phyloP scores from a whole-genome alignment of 2,797 vertebrate species.

The Nyctalus aviator region DNA sequence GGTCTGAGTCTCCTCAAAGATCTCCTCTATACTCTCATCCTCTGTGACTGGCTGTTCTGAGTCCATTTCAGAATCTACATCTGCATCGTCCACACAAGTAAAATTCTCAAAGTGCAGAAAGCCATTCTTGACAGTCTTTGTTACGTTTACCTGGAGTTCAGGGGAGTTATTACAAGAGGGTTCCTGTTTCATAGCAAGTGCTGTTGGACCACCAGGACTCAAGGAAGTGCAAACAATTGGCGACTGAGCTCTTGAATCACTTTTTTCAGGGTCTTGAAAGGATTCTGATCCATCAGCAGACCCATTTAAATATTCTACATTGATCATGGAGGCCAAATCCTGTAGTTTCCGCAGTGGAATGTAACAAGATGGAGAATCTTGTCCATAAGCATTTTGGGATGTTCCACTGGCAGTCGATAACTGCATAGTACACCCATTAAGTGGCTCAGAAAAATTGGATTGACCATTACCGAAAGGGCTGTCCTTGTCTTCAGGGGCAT shows the following conservation, averaged over 20 bases:
- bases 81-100: constrained; percentile 83
- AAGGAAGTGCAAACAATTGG: constrained; percentile 82
- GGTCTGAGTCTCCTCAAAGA: constrained; percentile 82
- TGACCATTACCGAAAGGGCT: constrained; percentile 90
- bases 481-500: constrained; percentile 88
- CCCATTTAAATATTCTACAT: constrained; percentile 89
- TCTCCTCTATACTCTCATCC: constrained; percentile 82
- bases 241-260: constrained; percentile 82
- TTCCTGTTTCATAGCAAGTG: constrained; percentile 80
- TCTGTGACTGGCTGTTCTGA: constrained; percentile 83
- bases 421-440: constrained; percentile 86
- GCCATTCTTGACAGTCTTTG: constrained; percentile 84
- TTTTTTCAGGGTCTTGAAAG: constrained; percentile 86
- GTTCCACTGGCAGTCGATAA: constrained; percentile 88
- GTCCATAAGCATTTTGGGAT: constrained; percentile 89
- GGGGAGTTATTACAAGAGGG: constrained; percentile 81
- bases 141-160: constrained; percentile 82
- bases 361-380: constrained; percentile 90
- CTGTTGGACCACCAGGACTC: constrained; percentile 75
- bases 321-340: constrained; percentile 94
- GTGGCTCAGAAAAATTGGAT: constrained; percentile 84
- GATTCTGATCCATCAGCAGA: constrained; percentile 86
- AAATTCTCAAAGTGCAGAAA: constrained; percentile 84
- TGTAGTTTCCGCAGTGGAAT: constrained; percentile 93
- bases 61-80: constrained; percentile 83